These are phyloP conservation scores for Corythornis madagascariensis DNA, from an alignment of 2,113 vertebrate species.

Conservation along the genomic window DNA sequence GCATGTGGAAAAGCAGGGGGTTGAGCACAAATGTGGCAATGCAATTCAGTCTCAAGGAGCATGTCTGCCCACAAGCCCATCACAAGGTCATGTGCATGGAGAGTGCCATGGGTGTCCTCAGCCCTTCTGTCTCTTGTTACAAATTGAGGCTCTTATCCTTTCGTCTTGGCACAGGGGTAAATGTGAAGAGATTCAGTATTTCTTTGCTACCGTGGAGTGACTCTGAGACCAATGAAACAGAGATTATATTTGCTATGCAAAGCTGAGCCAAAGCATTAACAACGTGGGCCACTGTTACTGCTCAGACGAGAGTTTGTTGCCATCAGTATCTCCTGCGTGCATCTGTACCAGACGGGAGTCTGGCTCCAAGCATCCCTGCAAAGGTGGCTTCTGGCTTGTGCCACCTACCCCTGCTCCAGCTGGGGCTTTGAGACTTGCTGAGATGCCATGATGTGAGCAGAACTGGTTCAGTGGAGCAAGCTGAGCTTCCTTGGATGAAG, in stretches of 20 bases:
- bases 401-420: neutral
- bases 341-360: neutral
- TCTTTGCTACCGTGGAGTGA: neutral
- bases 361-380: neutral
- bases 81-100: neutral
- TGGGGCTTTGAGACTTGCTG: fast-evolving
- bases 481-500: neutral
- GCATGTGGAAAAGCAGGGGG: neutral
- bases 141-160: neutral
- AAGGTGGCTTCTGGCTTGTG: neutral
- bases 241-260: neutral
- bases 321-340: fast-evolving
- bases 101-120: fast-evolving
- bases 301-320: neutral
- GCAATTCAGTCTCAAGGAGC: neutral
- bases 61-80: neutral
- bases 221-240: neutral
- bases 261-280: neutral
- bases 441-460: neutral
- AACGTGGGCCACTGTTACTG: neutral
- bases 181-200: neutral
- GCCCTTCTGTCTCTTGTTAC: no score
- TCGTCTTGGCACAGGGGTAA: neutral
- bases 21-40: neutral
- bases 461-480: neutral